Conservation (phyloP, 2,113 vertebrate species). For the Mormoops blainvillei region DNA sequence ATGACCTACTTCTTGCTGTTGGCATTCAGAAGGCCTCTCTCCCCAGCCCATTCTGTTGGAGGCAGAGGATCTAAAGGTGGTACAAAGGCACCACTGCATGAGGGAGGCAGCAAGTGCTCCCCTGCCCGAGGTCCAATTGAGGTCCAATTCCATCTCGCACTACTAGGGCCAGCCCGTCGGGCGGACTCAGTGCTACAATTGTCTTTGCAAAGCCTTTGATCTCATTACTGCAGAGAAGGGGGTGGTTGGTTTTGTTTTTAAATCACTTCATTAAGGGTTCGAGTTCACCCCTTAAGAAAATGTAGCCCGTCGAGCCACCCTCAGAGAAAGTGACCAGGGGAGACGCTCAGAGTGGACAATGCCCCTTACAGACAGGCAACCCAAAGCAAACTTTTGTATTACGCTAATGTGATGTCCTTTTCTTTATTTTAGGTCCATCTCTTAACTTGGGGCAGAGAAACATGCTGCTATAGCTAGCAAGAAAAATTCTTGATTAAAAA, state of each 20-base stretch:
- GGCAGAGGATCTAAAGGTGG: not conserved
- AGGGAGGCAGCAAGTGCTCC: not conserved
- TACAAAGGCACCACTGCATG: not conserved
- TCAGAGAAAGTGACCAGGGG: not conserved
- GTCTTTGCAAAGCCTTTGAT: conserved; percentile 9
- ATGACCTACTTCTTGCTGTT: conserved; percentile 63
- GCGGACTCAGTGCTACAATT: not conserved
- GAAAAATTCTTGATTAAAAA: not conserved
- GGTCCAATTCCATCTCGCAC: not conserved
- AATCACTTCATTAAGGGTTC: conserved; percentile 16
- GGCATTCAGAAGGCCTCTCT: conserved; percentile 28
- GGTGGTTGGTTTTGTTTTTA: not conserved
- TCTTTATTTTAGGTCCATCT: conserved; percentile 30
- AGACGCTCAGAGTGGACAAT: not conserved
- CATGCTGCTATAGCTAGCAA: not conserved
- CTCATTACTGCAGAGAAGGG: not conserved
- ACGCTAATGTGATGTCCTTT: not conserved
- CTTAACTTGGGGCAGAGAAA: not conserved
- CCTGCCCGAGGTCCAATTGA: too few species aligned
- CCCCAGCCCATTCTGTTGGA: not conserved
- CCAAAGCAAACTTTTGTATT: not conserved
- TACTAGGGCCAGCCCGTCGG: not conserved
- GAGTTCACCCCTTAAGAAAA: not conserved
- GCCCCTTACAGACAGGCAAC: not conserved
- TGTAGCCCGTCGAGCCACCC: not conserved